Conservation (phyloP, 2,797 vertebrate genomes). For the Scleropages formosus region DNA sequence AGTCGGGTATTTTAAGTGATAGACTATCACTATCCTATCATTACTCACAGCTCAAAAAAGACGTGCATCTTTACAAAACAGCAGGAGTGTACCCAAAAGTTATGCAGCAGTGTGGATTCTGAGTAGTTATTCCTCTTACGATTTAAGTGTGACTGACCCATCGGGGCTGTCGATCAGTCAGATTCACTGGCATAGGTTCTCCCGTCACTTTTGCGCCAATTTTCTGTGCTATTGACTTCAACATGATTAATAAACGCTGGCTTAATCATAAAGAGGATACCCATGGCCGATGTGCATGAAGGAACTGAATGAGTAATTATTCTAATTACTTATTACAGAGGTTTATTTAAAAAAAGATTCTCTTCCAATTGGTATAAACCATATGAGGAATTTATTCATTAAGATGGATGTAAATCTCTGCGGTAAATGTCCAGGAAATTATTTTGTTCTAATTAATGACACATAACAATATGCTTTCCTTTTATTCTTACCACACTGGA, state of each 20-base stretch:
- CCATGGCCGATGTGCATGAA: slow-evolving; percentile 29
- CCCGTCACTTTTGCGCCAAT: not conserved
- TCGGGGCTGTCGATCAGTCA: no score
- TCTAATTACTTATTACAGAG: slow-evolving; percentile 10
- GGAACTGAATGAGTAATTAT: not conserved
- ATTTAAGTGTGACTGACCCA: no score
- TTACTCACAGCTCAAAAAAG: not conserved
- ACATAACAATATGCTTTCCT: no score
- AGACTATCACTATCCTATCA: not conserved
- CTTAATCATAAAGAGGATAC: not conserved
- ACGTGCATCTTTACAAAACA: no score
- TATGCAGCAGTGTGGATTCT: no score
- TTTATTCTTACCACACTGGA: no score
- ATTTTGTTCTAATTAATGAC: slow-evolving; percentile 18
- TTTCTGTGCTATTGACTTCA: not conserved
- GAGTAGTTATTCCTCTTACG: no score
- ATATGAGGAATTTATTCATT: slow-evolving; percentile 61
- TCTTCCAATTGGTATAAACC: slow-evolving; percentile 50
- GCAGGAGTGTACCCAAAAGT: no score
- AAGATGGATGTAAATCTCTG: slow-evolving; percentile 61
- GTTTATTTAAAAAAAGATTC: not conserved
- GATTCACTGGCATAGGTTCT: no score
- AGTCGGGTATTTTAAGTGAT: not conserved
- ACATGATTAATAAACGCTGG: not conserved
- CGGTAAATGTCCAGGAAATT: slow-evolving; percentile 54